Percentiles rank a stretch among this genome's conserved stretches.
phyloP scores from a whole-genome alignment of 1,140 invertebrate genomes.

The Drosophila nannoptera region DNA sequence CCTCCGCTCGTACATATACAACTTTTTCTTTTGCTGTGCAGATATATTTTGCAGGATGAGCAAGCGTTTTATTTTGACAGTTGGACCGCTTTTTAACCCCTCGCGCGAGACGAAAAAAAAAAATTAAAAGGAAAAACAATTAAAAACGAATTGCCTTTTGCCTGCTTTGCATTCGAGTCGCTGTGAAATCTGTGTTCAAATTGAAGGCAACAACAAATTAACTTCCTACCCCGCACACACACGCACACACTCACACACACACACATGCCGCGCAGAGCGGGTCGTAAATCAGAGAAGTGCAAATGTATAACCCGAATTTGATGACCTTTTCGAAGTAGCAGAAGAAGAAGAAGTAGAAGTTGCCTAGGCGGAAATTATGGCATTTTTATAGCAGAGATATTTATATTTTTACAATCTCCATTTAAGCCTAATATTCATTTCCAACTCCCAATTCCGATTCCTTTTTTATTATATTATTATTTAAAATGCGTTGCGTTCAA shows the following conservation, averaged over 20 bases:
- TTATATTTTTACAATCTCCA: too few relatives aligned
- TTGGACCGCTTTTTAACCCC: slow-evolving; percentile 34
- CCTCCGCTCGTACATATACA: not conserved
- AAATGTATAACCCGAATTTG: slow-evolving; percentile 28
- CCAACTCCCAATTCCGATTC: not conserved
- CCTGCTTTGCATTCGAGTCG: slow-evolving; percentile 13
- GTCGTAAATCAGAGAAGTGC: slow-evolving; percentile 32
- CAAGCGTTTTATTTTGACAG: slow-evolving; percentile 72
- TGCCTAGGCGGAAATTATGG: not conserved
- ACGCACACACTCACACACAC: not conserved
- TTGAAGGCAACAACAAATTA: slow-evolving; percentile 24
- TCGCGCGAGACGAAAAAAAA: slow-evolving; percentile 13
- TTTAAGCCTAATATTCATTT: too few relatives aligned
- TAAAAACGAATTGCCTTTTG: slow-evolving; percentile 64
- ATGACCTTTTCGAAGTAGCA: slow-evolving; percentile 9
- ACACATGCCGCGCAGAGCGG: not conserved
- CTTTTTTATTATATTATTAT: slow-evolving; percentile 8
- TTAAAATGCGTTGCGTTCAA: slow-evolving; percentile 26
- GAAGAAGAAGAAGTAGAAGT: not conserved
- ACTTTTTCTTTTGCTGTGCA: slow-evolving; percentile 53
- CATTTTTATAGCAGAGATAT: not conserved
- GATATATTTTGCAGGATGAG: slow-evolving; percentile 65
- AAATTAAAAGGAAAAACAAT: slow-evolving; percentile 67
- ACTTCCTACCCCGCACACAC: not conserved
- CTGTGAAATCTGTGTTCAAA: slow-evolving; percentile 18